Percentiles rank a stretch among this genome's conserved stretches.
phyloP scores from a whole-genome alignment of 1,140 invertebrate genomes.

The Caenorhabditis latens region DNA sequence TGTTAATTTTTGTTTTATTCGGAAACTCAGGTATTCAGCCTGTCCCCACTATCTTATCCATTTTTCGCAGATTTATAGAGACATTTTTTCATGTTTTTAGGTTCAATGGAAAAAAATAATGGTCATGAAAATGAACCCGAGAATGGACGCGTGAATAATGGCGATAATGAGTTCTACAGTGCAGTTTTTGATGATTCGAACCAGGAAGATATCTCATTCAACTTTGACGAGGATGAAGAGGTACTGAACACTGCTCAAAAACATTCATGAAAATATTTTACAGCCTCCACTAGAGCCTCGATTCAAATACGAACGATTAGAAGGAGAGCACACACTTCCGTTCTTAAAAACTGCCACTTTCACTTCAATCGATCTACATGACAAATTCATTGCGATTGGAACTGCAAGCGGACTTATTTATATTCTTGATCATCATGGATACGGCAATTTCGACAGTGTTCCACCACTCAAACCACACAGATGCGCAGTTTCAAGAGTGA shows the following conservation, averaged over 20 bases:
- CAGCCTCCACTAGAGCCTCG: slow-evolving; percentile 77
- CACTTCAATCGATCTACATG: slow-evolving; percentile 80
- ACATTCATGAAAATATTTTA: not conserved
- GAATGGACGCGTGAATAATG: no score
- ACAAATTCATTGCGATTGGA: slow-evolving; percentile 78
- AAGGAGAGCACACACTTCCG: slow-evolving; percentile 74
- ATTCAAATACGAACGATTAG: slow-evolving; percentile 79
- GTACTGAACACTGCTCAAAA: not conserved
- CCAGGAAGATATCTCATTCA: not conserved
- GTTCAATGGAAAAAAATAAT: not conserved
- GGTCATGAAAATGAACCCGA: not conserved
- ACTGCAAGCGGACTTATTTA: slow-evolving; percentile 79
- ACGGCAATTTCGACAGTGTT: slow-evolving; percentile 78
- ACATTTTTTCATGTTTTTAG: not conserved
- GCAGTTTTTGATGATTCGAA: not conserved
- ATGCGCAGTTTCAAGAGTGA: slow-evolving; percentile 79
- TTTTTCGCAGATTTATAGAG: not conserved
- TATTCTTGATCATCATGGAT: slow-evolving; percentile 79
- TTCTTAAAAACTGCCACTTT: slow-evolving; percentile 78
- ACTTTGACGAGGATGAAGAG: not conserved
- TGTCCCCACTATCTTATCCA: not conserved
- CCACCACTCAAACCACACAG: slow-evolving; percentile 76
- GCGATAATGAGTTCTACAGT: not conserved
- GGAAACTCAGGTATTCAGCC: not conserved
- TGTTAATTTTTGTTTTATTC: no score